Percentiles rank a stretch among this genome's conserved stretches.
phyloP scores from a whole-genome alignment of 2,113 vertebrate genomes.

The Callionymus lyra region DNA sequence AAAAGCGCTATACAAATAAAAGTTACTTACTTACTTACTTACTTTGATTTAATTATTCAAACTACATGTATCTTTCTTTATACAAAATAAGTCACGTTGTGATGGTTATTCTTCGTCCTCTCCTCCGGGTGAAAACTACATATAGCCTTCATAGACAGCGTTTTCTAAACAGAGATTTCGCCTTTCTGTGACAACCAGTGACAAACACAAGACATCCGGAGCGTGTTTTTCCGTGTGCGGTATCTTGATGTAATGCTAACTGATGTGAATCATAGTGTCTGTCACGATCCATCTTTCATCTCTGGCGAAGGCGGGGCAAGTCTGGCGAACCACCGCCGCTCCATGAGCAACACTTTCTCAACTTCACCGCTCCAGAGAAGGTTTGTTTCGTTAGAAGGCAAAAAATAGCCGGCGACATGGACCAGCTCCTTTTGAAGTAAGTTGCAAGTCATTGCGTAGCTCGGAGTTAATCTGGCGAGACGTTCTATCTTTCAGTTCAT shows the following conservation, averaged over 20 bases:
- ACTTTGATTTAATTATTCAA: too few relatives aligned
- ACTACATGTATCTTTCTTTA: too few relatives aligned
- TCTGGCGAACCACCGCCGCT: constrained; percentile 1
- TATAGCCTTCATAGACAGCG: constrained; percentile 15
- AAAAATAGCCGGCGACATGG: constrained; percentile 31
- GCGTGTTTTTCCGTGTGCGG: background rate
- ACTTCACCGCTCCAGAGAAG: constrained; percentile 2
- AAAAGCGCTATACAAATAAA: too few relatives aligned
- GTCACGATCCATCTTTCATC: constrained; percentile 23
- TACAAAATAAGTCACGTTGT: background rate
- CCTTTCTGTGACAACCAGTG: constrained; percentile 21
- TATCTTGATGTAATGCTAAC: constrained; percentile 22
- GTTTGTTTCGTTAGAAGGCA: constrained; percentile 28
- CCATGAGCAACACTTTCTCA: too few relatives aligned
- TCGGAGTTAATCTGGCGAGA: constrained; percentile 14
- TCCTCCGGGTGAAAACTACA: constrained; percentile 3
- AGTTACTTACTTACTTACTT: too few relatives aligned
- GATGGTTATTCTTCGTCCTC: too few relatives aligned
- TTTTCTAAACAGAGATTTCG: constrained; percentile 29
- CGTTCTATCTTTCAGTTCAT: constrained; percentile 1
- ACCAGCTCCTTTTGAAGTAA: constrained; percentile 22
- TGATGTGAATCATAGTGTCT: constrained; percentile 41
- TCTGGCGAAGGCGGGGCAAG: constrained; percentile 11
- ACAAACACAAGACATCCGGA: constrained; percentile 16
- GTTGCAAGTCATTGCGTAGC: constrained; percentile 25